Evolutionary conservation across 2,797 vertebrate species (phyloP), one percentile per base, ranked within the genome.

Genomic region (Acanthurus lineatus): DNA sequence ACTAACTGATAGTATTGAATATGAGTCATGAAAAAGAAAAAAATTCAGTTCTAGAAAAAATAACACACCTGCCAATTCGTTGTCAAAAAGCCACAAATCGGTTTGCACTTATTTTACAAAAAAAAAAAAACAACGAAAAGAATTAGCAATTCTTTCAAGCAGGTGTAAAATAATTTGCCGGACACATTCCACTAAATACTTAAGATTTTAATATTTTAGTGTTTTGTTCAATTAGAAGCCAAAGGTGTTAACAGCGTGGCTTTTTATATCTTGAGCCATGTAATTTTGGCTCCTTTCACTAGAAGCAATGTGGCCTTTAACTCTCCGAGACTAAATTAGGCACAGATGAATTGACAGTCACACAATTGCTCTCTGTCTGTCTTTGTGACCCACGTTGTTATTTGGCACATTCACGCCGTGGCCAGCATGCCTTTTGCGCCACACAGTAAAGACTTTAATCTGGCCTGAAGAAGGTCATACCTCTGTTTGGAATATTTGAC

Each of bases 381-480:
- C 56, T 53, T 28, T 76, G 66, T 82, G 72, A 45, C 35, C 45
- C 57, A 38, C 19, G 65, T 52, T 81, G 81, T 49, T 58, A 86
- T 89, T 86, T 91, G 77, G 78, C 79, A 87, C 82, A 77, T 90
- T 82, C 51, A 58, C 76, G 51, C 81, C 83, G 79, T 61, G 69
- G 28, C 32, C 83, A 72, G 70, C 58, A 52, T 76, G 73, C 54
- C 54, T 72, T 77, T 52, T 69, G 67, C 15, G 3, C 72, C 28
- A 19, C 48, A 54, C 56, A 62, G 61, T 77, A 73, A 81, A 88
- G 22, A 81, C 52, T 87, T 86, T 87, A 84, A 86, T 86, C 79
- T 85, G 47, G 3, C 9, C 19, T 70, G 56, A 77, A 61, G 73
- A 86, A 85, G 57, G 71, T 85, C 68, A 79, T 28, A 38, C 32